Evolutionary conservation across 2,797 vertebrate genomes (phyloP).

Genomic region (Acanthopagrus latus): DNA sequence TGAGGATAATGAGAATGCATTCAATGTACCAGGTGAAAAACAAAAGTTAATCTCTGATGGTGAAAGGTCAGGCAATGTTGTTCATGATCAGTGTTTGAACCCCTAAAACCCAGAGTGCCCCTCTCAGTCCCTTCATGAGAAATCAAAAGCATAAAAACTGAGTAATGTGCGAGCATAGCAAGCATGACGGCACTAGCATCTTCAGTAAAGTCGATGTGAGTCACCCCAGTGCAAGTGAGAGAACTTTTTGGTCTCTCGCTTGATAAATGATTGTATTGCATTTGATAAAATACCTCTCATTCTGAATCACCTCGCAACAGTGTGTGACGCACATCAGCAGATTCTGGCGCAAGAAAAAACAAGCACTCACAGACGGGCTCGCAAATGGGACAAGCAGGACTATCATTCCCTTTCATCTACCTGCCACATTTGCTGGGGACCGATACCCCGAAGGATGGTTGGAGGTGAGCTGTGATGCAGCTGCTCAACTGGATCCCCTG

Average conservation of each 20-base stretch:
- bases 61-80: background rate
- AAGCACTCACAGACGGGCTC: constrained; percentile 22
- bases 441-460: constrained; percentile 72
- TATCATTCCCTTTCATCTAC: constrained; percentile 65
- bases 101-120: no score
- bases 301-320: constrained; percentile 26
- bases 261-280: constrained; percentile 17
- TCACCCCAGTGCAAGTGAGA: background rate
- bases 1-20: no score
- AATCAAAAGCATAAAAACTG: constrained; percentile 8
- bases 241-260: background rate
- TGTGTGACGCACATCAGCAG: constrained; percentile 40
- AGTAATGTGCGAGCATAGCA: background rate
- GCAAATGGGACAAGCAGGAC: constrained; percentile 44
- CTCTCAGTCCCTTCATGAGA: background rate
- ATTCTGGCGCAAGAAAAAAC: constrained; percentile 30
- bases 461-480: constrained; percentile 72
- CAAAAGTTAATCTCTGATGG: no score
- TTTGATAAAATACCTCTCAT: constrained; percentile 21
- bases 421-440: constrained; percentile 65
- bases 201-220: constrained; percentile 7
- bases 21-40: no score
- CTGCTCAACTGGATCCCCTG: constrained; percentile 77
- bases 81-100: background rate
- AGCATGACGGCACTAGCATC: background rate